Evolutionary conservation across 1,140 invertebrate species (phyloP).

Genomic region (Calliopsis andreniformis): DNA sequence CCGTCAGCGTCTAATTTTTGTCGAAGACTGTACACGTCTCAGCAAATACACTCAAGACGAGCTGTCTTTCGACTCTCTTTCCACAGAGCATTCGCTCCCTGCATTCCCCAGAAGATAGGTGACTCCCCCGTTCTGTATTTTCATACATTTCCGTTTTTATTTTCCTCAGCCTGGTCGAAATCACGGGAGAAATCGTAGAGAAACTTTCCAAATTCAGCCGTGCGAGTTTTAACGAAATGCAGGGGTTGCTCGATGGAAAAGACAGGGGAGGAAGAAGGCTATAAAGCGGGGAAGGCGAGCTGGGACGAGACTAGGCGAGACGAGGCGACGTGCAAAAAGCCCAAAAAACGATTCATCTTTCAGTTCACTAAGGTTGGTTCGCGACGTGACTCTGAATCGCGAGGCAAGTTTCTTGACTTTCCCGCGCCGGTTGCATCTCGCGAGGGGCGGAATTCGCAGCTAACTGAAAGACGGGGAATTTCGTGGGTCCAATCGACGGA

Average conservation of each 20-base stretch:
- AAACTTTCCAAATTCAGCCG: slow-evolving; percentile 31
- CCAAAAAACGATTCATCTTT: slow-evolving; percentile 63
- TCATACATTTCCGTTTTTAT: slow-evolving; percentile 42
- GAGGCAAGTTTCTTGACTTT: slow-evolving; percentile 34
- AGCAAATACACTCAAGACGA: neutral
- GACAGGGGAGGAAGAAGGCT: neutral
- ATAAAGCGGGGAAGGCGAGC: slow-evolving; percentile 13
- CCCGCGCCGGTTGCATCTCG: slow-evolving; percentile 36
- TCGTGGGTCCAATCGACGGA: slow-evolving; percentile 36
- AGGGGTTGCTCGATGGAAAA: neutral
- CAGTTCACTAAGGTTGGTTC: slow-evolving; percentile 49
- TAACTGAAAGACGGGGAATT: slow-evolving; percentile 50
- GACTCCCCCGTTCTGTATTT: slow-evolving; percentile 36
- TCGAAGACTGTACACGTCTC: neutral
- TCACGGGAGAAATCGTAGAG: slow-evolving; percentile 38
- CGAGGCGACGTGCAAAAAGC: slow-evolving; percentile 50
- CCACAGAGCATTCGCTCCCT: neutral
- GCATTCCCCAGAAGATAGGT: neutral
- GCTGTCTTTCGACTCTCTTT: neutral
- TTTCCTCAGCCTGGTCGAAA: slow-evolving; percentile 12
- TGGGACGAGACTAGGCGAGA: slow-evolving; percentile 11
- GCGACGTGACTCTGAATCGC: slow-evolving; percentile 59
- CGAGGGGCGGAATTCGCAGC: slow-evolving; percentile 33
- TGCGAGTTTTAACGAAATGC: slow-evolving; percentile 9
- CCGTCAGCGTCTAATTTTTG: too few relatives aligned